These are phyloP conservation scores for Corvus hawaiiensis DNA, from an alignment of 2,113 vertebrate genomes.

Conservation along the genomic window DNA sequence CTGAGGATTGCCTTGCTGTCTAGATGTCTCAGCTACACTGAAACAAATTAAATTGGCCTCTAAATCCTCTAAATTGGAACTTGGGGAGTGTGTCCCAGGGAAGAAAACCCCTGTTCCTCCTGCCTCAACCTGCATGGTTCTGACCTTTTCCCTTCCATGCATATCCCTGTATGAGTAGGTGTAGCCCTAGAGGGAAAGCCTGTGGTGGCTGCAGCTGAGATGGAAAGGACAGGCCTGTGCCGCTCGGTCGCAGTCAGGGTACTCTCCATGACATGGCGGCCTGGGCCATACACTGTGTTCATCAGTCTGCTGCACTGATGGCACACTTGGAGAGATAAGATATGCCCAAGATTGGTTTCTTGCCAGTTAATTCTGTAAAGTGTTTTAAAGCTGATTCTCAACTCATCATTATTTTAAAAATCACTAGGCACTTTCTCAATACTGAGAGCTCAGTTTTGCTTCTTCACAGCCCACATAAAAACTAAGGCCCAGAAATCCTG, in stretches of 20 bases:
- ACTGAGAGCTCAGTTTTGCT: neutral
- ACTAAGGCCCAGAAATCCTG: neutral
- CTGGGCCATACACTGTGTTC: neutral
- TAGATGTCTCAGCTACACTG: neutral
- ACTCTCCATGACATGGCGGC: rapidly evolving
- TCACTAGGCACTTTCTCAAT: neutral
- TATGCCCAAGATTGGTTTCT: neutral
- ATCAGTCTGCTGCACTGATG: neutral
- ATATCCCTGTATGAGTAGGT: neutral
- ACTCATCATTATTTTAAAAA: neutral
- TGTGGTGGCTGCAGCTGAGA: neutral
- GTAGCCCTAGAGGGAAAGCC: neutral
- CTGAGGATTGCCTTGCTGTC: neutral
- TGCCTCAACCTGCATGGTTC: neutral
- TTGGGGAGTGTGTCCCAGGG: neutral
- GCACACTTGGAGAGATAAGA: neutral
- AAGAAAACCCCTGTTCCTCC: neutral
- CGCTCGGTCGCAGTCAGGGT: rapidly evolving
- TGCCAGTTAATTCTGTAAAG: neutral
- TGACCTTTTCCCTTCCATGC: neutral
- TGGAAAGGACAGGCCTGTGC: neutral
- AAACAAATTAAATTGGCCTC: neutral
- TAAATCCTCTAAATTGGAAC: neutral
- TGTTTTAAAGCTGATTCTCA: neutral
- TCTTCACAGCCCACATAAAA: neutral